Base-by-base conservation (phyloP, 2,113 vertebrate genomes). In the Sterrhoptilus dennistouni region DNA sequence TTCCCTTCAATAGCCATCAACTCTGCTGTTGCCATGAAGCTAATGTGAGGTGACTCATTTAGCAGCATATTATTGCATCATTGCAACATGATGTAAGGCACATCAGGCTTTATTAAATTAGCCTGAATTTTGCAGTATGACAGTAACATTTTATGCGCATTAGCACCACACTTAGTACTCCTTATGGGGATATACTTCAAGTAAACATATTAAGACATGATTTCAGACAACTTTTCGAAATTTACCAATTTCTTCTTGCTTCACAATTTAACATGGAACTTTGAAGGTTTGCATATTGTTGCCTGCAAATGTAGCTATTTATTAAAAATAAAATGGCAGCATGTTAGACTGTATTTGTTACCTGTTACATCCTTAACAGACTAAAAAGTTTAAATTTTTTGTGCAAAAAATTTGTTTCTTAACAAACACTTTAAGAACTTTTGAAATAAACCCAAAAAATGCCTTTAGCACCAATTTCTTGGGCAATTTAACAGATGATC, bases 31-130 rank as follows among this genome's bases (percentile, higher is more conserved):
- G 97, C 95, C 65, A 70, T 96, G 91, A 97, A 94, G 87, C 89
- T 95, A 96, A 96, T 97, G 96, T 84, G 91, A 97, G 96, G 94
- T 95, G 97, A 98, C 97, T 98, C 96, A 96, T 96, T 98, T 98
- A 97, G 95, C 91, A 91, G 85, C 82, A n/a, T 66, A 91, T 98
- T 98, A 98, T 97, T 98, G 96, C 95, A 98, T 97, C 97, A 97
- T 93, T 97, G 97, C 95, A 95, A 86, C 96, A 96, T 97, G 97
- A 98, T 98, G 96, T 95, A 98, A 97, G 97, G 96, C 92, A 91
- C 90, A 97, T 96, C 96, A 96, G 75, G 88, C 97, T 88, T 97
- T 97, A 98, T 98, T 98, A 96, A 98, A 97, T 98, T 97, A 98
- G 90, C 61, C 74, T 96, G 93, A 97, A 85, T 93, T 97, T 95